A percentile compares a stretch with the other conserved stretches of the same genome.
These are phyloP conservation scores for Polypedilum pembai DNA, from an alignment of 1,140 invertebrate genomes.

Conservation along the genomic window DNA sequence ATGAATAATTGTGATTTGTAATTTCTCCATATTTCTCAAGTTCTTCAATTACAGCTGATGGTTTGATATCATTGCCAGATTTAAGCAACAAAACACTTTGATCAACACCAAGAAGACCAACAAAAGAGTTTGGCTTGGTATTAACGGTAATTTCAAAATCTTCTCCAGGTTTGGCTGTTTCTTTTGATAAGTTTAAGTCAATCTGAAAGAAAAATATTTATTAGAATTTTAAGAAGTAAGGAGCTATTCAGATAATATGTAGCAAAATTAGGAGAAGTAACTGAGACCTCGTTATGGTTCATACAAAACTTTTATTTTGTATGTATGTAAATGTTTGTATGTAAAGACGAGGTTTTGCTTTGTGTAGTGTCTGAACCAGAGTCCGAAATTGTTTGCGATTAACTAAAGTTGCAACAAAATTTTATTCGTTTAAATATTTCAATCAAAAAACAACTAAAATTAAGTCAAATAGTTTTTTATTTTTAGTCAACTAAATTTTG, in stretches of 20 bases:
- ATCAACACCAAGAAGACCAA: conserved; percentile 76
- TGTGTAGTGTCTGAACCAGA: no score
- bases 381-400: no score
- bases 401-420: no score
- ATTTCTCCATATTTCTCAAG: conserved; percentile 43
- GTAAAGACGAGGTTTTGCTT: no score
- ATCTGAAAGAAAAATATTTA: conserved; percentile 49
- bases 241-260: no score
- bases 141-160: conserved; percentile 58
- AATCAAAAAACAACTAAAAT: no score
- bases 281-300: no score
- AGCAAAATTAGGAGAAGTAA: no score
- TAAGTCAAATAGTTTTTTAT: background rate
- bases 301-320: no score
- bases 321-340: no score
- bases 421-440: no score
- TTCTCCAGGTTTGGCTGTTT: conserved; percentile 55
- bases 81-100: conserved; percentile 70
- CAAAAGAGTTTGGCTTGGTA: conserved; percentile 68
- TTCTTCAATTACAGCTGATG: conserved; percentile 41
- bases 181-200: conserved; percentile 45
- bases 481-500: background rate
- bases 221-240: no score
- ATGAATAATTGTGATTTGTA: conserved; percentile 31
- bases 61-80: conserved; percentile 48